Evolutionary conservation across 2,797 vertebrate species (phyloP).

Genomic region (Taeniopygia guttata): DNA sequence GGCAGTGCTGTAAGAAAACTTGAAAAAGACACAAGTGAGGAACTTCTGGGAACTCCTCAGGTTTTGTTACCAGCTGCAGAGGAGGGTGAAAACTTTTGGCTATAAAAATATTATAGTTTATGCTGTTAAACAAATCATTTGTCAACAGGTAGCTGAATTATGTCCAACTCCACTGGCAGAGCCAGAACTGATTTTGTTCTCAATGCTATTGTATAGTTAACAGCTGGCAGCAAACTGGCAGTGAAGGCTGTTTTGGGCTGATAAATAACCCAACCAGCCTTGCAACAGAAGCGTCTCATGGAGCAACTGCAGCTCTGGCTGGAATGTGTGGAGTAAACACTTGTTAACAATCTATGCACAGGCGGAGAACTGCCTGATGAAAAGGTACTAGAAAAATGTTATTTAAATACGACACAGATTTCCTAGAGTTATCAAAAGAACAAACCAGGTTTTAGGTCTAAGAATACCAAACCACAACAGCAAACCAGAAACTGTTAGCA

Average conservation of each 20-base stretch:
- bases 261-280: neutral
- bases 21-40: neutral
- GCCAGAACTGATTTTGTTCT: neutral
- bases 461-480: neutral
- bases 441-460: neutral
- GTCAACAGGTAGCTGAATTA: conserved; percentile 55
- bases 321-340: neutral
- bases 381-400: conserved; percentile 26
- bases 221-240: conserved; percentile 50
- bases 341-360: neutral
- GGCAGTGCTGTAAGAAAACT: neutral
- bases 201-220: neutral
- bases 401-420: conserved; percentile 3
- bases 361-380: neutral
- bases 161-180: neutral
- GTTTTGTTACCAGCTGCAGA: neutral
- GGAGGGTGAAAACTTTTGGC: conserved; percentile 20
- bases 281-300: neutral
- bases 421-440: neutral
- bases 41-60: neutral
- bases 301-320: neutral
- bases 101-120: conserved; percentile 10
- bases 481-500: neutral
- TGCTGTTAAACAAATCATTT: conserved; percentile 44
- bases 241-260: conserved; percentile 1